Evolutionary conservation across 1,140 invertebrate genomes (phyloP).

Genomic region (Coenobita brevimanus): DNA sequence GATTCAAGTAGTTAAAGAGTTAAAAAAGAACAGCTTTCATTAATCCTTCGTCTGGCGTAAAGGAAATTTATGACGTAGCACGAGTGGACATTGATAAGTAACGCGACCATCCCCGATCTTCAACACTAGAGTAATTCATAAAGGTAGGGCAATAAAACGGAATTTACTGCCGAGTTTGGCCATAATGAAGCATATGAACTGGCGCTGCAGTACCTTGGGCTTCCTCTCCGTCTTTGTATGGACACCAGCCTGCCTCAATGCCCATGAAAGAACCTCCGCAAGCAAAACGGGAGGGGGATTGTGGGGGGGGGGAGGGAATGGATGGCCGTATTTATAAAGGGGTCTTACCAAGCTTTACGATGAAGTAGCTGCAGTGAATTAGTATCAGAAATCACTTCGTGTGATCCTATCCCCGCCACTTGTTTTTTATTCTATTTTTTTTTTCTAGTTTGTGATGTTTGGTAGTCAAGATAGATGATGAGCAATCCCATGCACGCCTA

Average conservation of each 20-base stretch:
- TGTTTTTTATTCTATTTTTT: no score
- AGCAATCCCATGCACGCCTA: no score
- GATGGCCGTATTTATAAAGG: neutral
- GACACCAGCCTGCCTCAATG: slow-evolving; percentile 38
- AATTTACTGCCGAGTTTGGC: slow-evolving; percentile 34
- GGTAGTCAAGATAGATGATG: no score
- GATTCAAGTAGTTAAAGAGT: no score
- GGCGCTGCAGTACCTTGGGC: slow-evolving; percentile 3
- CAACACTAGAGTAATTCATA: slow-evolving; percentile 37
- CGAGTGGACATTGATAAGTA: neutral
- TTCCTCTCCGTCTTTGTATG: slow-evolving; percentile 21
- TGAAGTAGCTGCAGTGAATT: no score
- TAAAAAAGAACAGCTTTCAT: no score
- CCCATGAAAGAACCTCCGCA: slow-evolving; percentile 46
- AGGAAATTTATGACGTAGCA: neutral
- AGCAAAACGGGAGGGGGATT: slow-evolving; percentile 15
- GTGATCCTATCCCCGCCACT: no score
- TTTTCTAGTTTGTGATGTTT: no score
- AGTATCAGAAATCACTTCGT: no score
- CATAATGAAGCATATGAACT: slow-evolving; percentile 40
- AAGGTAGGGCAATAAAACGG: slow-evolving; percentile 32
- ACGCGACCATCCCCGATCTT: neutral
- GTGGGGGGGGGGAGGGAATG: neutral
- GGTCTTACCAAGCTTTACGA: no score
- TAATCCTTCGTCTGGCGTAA: neutral